These are phyloP conservation scores for Boleophthalmus pectinirostris DNA, from an alignment of 2,113 vertebrate genomes.

Conservation along the genomic window DNA sequence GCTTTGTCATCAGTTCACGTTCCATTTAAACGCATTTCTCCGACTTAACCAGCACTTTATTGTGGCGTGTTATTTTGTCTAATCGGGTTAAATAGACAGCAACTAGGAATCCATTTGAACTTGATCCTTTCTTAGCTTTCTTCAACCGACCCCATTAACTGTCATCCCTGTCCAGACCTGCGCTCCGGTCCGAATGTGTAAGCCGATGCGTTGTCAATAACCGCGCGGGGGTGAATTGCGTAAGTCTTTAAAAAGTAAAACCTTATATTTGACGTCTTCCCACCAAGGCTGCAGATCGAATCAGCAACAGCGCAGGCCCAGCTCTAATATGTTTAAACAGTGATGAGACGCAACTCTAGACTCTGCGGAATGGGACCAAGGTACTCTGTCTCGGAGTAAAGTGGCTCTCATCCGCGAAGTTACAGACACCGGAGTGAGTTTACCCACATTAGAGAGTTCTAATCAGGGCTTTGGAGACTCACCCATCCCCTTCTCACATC, in stretches of 20 bases:
- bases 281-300: constrained; percentile 75
- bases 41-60: constrained; percentile 82
- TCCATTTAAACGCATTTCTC: constrained; percentile 73
- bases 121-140: constrained; percentile 70
- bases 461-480: constrained; percentile 56
- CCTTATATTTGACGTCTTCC: constrained; percentile 73
- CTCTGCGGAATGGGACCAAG: constrained; percentile 72
- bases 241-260: constrained; percentile 74
- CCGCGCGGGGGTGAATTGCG: constrained; percentile 49
- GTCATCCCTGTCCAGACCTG: constrained; percentile 68
- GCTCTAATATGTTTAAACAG: constrained; percentile 75
- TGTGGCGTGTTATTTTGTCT: constrained; percentile 80
- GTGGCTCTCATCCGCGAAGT: constrained; percentile 71
- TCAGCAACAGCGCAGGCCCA: constrained; percentile 70
- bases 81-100: constrained; percentile 75
- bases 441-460: constrained; percentile 66
- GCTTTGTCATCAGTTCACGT: constrained; percentile 74
- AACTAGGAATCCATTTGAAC: constrained; percentile 79
- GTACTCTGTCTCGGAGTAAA: constrained; percentile 70
- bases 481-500: constrained; percentile 56
- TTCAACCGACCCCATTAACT: constrained; percentile 76
- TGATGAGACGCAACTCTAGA: constrained; percentile 79
- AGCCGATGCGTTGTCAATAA: constrained; percentile 76
- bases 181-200: constrained; percentile 70
- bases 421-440: constrained; percentile 60